These are phyloP conservation scores for Schizopygopsis malacanthus DNA, from an alignment of 2,797 vertebrate species.

Conservation along the genomic window DNA sequence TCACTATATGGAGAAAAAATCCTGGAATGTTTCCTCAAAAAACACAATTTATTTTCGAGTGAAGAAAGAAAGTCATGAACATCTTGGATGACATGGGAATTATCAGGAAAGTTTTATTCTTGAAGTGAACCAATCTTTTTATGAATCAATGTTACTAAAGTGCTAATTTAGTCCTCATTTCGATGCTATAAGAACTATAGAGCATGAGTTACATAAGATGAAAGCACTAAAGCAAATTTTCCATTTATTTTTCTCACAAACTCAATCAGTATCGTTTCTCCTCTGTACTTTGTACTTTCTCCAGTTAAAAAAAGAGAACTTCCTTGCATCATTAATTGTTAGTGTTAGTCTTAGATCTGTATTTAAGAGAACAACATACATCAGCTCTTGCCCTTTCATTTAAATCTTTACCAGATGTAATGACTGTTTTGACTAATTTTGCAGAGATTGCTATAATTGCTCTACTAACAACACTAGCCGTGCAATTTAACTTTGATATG, in stretches of 20 bases:
- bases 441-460: constrained; percentile 4
- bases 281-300: not conserved
- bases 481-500: constrained; percentile 2
- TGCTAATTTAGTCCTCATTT: constrained; percentile 3
- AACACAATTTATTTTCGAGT: not conserved
- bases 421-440: constrained; percentile 29
- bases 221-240: not conserved
- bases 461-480: constrained; percentile 6
- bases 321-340: constrained; percentile 1
- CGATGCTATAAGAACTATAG: not conserved
- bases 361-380: constrained; percentile 5
- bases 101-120: not conserved
- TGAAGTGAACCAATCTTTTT: not conserved
- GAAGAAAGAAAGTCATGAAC: not conserved
- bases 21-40: not conserved
- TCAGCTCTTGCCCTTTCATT: constrained; percentile 23
- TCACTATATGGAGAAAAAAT: not conserved
- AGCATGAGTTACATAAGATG: not conserved
- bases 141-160: not conserved
- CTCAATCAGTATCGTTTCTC: not conserved
- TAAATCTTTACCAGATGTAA: constrained; percentile 19
- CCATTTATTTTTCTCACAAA: not conserved
- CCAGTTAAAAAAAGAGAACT: not conserved
- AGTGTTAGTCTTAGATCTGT: not conserved
- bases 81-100: not conserved